Evolutionary conservation across 2,797 vertebrate species (phyloP).

Genomic region (Luscinia luscinia): DNA sequence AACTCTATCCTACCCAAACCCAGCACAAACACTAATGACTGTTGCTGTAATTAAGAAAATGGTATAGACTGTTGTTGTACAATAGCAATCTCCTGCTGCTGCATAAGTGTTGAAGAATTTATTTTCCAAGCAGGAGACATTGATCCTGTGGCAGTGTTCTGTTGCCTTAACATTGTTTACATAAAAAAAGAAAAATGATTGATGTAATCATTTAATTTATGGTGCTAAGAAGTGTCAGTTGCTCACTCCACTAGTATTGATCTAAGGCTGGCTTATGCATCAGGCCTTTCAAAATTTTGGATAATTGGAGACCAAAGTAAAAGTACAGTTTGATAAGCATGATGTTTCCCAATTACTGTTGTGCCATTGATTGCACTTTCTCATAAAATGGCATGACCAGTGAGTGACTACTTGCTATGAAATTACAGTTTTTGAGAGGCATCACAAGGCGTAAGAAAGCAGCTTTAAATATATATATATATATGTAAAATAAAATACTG

Average conservation of each 20-base stretch:
- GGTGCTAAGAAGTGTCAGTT: constrained; percentile 23
- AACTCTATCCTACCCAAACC: background rate
- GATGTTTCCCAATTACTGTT: background rate
- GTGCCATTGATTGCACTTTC: background rate
- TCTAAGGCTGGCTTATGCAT: background rate
- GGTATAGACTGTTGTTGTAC: constrained; percentile 25
- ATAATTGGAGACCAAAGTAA: background rate
- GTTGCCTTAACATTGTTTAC: constrained; percentile 52
- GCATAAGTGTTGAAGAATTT: constrained; percentile 41
- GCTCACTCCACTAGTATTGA: constrained; percentile 15
- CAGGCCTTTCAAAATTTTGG: background rate
- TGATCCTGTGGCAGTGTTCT: constrained; percentile 23
- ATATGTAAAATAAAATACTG: background rate
- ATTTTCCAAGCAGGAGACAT: constrained; percentile 54
- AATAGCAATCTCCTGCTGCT: constrained; percentile 51
- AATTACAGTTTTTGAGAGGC: background rate
- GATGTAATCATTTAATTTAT: constrained; percentile 62
- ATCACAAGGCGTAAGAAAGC: background rate
- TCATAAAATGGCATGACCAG: background rate
- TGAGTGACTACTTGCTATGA: background rate
- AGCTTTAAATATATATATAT: background rate
- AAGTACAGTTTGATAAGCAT: background rate
- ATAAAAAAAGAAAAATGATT: constrained; percentile 48
- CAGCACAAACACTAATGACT: background rate
- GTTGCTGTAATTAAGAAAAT: constrained; percentile 50